Base-by-base conservation (phyloP, 2,888 invertebrate species). In the Morpho deidamia region DNA sequence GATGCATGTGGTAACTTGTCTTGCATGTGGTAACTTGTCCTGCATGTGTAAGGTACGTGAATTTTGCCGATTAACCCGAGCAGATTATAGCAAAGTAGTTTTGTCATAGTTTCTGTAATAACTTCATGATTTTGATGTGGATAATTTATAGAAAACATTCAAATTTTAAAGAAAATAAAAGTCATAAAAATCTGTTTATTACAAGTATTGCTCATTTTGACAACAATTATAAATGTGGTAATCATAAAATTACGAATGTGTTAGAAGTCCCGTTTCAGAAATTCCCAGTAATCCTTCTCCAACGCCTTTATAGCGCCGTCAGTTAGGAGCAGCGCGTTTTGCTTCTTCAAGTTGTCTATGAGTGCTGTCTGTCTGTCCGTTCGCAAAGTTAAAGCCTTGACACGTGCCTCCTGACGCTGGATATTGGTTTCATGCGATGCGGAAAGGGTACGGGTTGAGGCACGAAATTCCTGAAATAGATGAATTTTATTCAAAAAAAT, bases 291-390 rank as follows among this genome's bases (percentile, higher is more conserved):
- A 0, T 86, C 80, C 2, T 67, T 70, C 41, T 85, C 83, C 2
- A 83, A 59, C 0, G 64, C 64, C 35, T 69, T 72, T 4, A 84
- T 35, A 51, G 78, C 78, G 55, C 71, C 73, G 7, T 80, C 81
- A 39, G 82, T 70, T 0, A 65, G 58, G 14, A 86, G 53, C 51
- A 78, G 56, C 0, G 71, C 70, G 66, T 75, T 81, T 56, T 81
- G 86, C 48, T 70, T 68, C 53, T 74, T 70, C 58, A 87, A 62
- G 56, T 88, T 89, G 59, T 75, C 76, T 8, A 82, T 71, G 7
- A 87, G 65, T n/a, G 74, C 69, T 11, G 61, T 63, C 59, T 82
- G 85, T 58, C 71, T 77, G 44, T 76, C 74, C 34, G 70, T 64
- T 42, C 74, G 69, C 4, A 67, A 47, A 8, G 66, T 67, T 8